Conservation (phyloP, 2,888 invertebrate genomes). For the Reticulitermes lucifugus region DNA sequence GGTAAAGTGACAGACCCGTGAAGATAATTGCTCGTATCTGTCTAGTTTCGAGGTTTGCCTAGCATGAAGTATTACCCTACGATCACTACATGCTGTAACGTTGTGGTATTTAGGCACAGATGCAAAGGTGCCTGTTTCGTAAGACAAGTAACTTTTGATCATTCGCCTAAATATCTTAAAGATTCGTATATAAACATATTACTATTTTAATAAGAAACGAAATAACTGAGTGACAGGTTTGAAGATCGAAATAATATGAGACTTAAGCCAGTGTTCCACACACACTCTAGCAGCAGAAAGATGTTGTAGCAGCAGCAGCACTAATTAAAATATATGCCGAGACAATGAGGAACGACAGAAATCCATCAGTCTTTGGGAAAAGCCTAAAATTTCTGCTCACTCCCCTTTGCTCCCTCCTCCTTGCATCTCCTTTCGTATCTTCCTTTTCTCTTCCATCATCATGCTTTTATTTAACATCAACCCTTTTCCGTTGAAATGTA, state of each 20-base stretch:
- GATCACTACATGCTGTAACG: no score
- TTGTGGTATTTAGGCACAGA: no score
- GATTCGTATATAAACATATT: no score
- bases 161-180: no score
- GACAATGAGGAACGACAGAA: slow-evolving; percentile 45
- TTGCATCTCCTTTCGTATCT: slow-evolving; percentile 8
- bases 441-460: slow-evolving; percentile 43
- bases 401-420: background rate
- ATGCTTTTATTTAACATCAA: slow-evolving; percentile 31
- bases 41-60: no score
- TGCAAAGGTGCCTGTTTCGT: no score
- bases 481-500: slow-evolving; percentile 28
- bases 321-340: slow-evolving; percentile 44
- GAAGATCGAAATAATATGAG: background rate
- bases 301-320: slow-evolving; percentile 39
- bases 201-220: no score
- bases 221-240: no score
- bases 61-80: no score
- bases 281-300: slow-evolving; percentile 4
- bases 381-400: slow-evolving; percentile 40
- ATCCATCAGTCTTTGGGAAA: slow-evolving; percentile 48
- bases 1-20: no score
- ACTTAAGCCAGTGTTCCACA: slow-evolving; percentile 11
- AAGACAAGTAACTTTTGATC: no score
- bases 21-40: no score